These are phyloP conservation scores for Choloepus didactylus DNA, from an alignment of 2,797 vertebrate species.

Conservation along the genomic window DNA sequence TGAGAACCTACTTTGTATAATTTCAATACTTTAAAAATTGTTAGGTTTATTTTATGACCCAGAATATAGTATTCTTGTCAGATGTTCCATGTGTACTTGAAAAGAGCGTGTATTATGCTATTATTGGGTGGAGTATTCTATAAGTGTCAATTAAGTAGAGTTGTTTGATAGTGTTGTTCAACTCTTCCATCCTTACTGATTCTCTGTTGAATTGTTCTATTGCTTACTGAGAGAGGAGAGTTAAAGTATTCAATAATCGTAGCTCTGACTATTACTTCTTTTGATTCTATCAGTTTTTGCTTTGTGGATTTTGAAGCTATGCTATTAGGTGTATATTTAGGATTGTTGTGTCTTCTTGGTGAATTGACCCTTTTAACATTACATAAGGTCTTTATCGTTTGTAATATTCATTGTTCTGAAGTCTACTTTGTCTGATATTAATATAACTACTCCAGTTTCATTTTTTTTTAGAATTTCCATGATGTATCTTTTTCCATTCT, in stretches of 20 bases:
- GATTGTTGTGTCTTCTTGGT: neutral
- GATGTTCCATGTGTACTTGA: neutral
- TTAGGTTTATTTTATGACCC: neutral
- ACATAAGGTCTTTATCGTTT: neutral
- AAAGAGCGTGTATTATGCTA: neutral
- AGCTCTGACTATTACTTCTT: neutral
- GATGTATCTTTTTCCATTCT: neutral
- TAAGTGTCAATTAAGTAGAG: neutral
- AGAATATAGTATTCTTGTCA: neutral
- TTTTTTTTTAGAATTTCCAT: neutral
- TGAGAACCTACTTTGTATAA: neutral
- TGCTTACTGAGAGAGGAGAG: neutral
- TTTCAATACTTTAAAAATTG: neutral
- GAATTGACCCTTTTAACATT: neutral
- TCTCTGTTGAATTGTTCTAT: neutral
- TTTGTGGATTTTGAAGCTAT: neutral
- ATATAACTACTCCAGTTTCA: neutral
- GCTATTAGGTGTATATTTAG: neutral
- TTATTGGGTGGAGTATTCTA: neutral
- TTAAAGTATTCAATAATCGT: neutral
- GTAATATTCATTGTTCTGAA: neutral
- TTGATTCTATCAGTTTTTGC: neutral
- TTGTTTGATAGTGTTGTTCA: neutral
- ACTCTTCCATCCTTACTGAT: neutral
- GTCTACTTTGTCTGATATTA: neutral